phyloP scores from a whole-genome alignment of 2,888 invertebrate species.

The Amphipoea oculea region DNA sequence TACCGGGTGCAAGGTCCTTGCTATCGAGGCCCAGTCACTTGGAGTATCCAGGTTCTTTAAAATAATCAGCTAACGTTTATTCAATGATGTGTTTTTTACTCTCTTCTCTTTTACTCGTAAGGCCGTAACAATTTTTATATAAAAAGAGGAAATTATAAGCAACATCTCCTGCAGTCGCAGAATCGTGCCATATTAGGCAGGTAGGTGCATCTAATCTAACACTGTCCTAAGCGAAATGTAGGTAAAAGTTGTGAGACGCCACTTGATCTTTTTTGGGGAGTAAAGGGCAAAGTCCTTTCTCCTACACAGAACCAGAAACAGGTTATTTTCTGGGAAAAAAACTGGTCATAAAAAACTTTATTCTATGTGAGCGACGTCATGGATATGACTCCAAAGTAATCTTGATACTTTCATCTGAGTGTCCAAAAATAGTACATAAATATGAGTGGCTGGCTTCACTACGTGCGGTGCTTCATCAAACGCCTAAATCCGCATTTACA shows the following conservation, averaged over 20 bases:
- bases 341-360: not conserved
- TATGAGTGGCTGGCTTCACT: conserved; percentile 65
- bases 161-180: too few relatives aligned
- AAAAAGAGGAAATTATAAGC: not conserved
- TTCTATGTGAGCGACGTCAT: conserved; percentile 15
- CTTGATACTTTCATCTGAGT: conserved; percentile 75
- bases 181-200: too few relatives aligned
- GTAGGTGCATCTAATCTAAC: not conserved
- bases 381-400: conserved; percentile 52
- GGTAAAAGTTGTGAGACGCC: too few relatives aligned
- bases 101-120: not conserved
- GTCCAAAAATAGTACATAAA: conserved; percentile 73
- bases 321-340: not conserved
- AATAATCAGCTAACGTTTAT: not conserved
- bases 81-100: not conserved
- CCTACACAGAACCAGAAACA: not conserved
- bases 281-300: not conserved
- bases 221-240: not conserved
- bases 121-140: not conserved
- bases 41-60: not conserved
- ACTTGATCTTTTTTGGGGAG: not conserved
- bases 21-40: not conserved
- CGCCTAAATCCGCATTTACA: conserved; percentile 86
- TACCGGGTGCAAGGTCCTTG: too few relatives aligned
- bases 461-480: conserved; percentile 84